Base-by-base conservation (phyloP, 2,888 invertebrate genomes). In the Allacma fusca region DNA sequence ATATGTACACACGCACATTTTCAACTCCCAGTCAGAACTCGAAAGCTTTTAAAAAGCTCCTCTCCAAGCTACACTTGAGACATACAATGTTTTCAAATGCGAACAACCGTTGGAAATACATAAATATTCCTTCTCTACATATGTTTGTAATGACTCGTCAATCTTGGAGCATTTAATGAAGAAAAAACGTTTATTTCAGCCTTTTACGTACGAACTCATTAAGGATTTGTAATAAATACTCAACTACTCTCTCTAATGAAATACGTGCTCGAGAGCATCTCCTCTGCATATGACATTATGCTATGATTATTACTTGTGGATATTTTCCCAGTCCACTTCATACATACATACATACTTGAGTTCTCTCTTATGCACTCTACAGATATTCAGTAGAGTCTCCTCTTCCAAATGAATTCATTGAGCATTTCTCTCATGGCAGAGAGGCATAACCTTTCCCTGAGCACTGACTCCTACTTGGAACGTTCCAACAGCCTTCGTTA, bases 191-290 rank as follows among this genome's bases (percentile, higher is more conserved):
- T 68, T 68, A 40, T 40, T 68, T 29, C 34, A 68, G 23, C 62
- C 62, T 73, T 74, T 74, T 65, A 62, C 65, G 74, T 65, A 65
- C 40, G 44, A 74, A 74, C 74, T 74, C 74, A 74, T 74, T 74
- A 74, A 64, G 74, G n/a, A n/a, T 9, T 59, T 64, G 64, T 74
- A 74, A 74, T 74, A 74, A 65, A 74, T 64, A 74, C 65, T 74
- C 65, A 43, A 65, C n/a, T 57, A 9, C 28, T 26, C 57, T 50
- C 19, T 21, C 19, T 24, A 71, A 71, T 71, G 71, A 71, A 71
- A 50, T 71, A 71, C 59, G 71, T 50, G 71, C 71, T 59, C 71
- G 62, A 16, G 23, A 62, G 62, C 2, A 9, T 23, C 23, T 5
- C 59, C 5, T 5, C 59, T 13, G 19, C 7, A 59, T 7, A 59